These are phyloP conservation scores for Argyrosomus regius DNA, from an alignment of 2,797 vertebrate genomes.

Conservation along the genomic window DNA sequence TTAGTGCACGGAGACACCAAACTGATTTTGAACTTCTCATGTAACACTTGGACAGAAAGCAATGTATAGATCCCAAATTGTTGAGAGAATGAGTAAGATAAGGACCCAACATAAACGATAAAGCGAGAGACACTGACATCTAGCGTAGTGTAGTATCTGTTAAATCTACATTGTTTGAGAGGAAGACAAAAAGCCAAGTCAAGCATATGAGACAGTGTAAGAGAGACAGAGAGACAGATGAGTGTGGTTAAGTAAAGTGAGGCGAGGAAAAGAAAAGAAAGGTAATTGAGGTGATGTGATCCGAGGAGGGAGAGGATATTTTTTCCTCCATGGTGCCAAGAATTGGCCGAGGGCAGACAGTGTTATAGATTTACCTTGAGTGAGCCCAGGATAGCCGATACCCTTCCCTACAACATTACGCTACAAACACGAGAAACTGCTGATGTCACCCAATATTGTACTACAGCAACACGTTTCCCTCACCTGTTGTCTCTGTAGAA, in stretches of 20 bases:
- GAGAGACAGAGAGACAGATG: background rate
- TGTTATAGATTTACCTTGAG: slow-evolving; percentile 75
- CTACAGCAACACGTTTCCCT: slow-evolving; percentile 51
- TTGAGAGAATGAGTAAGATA: background rate
- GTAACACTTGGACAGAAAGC: background rate
- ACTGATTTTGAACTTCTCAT: background rate
- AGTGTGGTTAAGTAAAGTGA: slow-evolving; percentile 3
- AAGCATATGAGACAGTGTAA: background rate
- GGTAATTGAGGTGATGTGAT: slow-evolving; percentile 59
- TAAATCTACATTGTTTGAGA: background rate
- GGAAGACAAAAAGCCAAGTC: slow-evolving; percentile 2
- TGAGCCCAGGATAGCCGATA: slow-evolving; percentile 67
- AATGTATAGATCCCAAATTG: background rate
- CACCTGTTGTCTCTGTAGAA: slow-evolving; percentile 64
- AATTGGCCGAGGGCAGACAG: slow-evolving; percentile 58
- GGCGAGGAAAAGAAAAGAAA: slow-evolving; percentile 21
- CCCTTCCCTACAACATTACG: slow-evolving; percentile 35
- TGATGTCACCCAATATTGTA: slow-evolving; percentile 43
- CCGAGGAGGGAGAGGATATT: slow-evolving; percentile 50
- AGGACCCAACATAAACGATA: background rate
- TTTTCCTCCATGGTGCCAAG: slow-evolving; percentile 67
- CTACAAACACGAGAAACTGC: slow-evolving; percentile 63
- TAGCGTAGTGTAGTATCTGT: background rate
- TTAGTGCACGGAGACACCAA: background rate
- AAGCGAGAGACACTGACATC: slow-evolving; percentile 10